Evolutionary conservation across 2,888 invertebrate genomes (phyloP).

Genomic region (Drosophila setosimentum): DNA sequence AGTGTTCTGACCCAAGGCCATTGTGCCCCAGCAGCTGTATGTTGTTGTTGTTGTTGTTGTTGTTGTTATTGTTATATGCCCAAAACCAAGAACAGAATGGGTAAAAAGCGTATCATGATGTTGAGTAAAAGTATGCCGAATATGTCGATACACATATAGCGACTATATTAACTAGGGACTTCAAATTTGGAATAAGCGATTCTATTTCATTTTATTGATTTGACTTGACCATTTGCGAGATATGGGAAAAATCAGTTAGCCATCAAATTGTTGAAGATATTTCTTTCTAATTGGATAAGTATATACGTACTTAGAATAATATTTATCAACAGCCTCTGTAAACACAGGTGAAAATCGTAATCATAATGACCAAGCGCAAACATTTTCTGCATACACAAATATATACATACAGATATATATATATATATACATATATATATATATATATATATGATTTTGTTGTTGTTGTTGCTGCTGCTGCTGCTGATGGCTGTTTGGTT

Average conservation of each 20-base stretch:
- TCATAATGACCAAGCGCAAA: neutral
- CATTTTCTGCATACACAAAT: neutral
- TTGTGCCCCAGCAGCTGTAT: slow-evolving; percentile 23
- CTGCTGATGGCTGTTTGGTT: slow-evolving; percentile 41
- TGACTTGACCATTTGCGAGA: neutral
- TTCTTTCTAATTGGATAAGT: neutral
- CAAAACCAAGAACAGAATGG: neutral
- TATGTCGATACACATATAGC: neutral
- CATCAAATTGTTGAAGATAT: neutral
- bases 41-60: slow-evolving; percentile 12
- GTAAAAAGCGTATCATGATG: neutral
- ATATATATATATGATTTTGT: neutral
- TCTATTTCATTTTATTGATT: neutral
- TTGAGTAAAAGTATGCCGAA: neutral
- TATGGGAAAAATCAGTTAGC: neutral
- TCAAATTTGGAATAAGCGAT: neutral
- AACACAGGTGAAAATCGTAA: neutral
- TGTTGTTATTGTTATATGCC: slow-evolving; percentile 3
- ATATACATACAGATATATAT: neutral
- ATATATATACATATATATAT: neutral
- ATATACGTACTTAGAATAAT: neutral
- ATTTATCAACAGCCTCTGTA: neutral
- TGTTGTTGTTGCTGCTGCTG: neutral
- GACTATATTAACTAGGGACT: neutral
- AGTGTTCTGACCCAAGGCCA: slow-evolving; percentile 16